Evolutionary conservation across 2,113 vertebrate genomes (phyloP), one percentile per base, ranked within the genome.

Genomic region (Edolisoma coerulescens): DNA sequence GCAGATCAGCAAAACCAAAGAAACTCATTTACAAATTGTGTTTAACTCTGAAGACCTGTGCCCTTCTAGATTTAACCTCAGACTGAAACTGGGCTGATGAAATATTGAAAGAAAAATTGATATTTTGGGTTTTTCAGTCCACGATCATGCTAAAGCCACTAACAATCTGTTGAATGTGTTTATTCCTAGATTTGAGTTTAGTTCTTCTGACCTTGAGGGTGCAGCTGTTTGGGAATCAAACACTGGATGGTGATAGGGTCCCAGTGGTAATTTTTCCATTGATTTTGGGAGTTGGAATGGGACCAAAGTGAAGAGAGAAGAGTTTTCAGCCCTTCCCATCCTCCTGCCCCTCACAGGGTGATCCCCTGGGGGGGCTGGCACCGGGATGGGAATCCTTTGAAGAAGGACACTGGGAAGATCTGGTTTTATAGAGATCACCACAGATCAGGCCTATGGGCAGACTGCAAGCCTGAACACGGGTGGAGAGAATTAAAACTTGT

Each of bases 401-500:
- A 61, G 68, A 26, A 14, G 69, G 50, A n/a, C 54, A 9, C 9
- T 12, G 18, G 20, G 64, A 90, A 71, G 39, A 30, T 44, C 10
- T 76, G 28, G 11, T 93, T 95, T 69, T 13, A 4, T 11, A 3
- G 7, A 68, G 23, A 44, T 10, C 24, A 26, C 16, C 45, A 5
- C 0, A 3, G 13, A 20, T 4, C 63, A 57, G 54, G 11, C 3
- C 67, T 28, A 7, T 3, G 37, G 47, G 39, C 18, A 22, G 9
- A 2, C 13, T 8, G 22, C 16, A 37, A 64, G 37, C 32, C 56
- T 33, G 44, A 30, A 7, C 18, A 14, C 0, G 1, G n/a, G 18
- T 4, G 27, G 67, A 14, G 3, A 21, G 64, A 60, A n/a, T 4
- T 2, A 37, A 83, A 74, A 22, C 4, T 2, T 0, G 27, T 0